phyloP scores from a whole-genome alignment of 2,797 vertebrate species.

The Phyllotis vaccarum region DNA sequence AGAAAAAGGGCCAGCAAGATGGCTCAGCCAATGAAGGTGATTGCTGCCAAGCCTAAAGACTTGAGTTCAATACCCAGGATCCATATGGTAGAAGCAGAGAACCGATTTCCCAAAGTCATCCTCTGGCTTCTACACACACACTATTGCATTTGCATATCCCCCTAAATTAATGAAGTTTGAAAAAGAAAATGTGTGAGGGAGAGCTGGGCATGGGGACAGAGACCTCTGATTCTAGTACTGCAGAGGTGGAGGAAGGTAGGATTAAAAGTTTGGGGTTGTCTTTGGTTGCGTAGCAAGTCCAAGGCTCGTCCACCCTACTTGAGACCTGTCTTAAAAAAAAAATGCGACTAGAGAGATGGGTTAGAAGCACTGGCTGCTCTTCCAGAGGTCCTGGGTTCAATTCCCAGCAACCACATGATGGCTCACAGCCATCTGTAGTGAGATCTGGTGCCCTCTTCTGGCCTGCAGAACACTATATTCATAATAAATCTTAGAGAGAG shows the following conservation, averaged over 20 bases:
- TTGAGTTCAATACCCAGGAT: background rate
- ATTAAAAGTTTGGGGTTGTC: background rate
- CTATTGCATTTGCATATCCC: background rate
- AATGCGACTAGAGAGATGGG: too few relatives aligned
- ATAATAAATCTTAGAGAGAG: background rate
- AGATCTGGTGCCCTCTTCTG: too few relatives aligned
- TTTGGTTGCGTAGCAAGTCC: background rate
- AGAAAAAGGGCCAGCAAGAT: background rate
- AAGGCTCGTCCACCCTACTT: background rate
- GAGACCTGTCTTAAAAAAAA: background rate
- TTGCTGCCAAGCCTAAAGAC: background rate
- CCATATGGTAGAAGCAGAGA: background rate
- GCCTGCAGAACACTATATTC: too few relatives aligned
- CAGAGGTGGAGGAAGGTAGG: background rate
- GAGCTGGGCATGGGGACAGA: background rate
- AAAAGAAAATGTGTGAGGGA: background rate
- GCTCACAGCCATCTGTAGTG: too few relatives aligned
- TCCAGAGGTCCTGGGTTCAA: too few relatives aligned
- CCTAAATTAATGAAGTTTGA: background rate
- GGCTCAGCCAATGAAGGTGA: background rate
- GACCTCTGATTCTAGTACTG: background rate
- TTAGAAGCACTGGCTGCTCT: too few relatives aligned
- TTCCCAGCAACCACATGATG: too few relatives aligned
- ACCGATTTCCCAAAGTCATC: background rate
- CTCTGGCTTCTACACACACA: too few relatives aligned